A percentile compares a stretch with the other conserved stretches of the same genome.
These are phyloP conservation scores for Paelopatides confundens DNA, from an alignment of 53 echinoderm and acorn worm species.

Conservation along the genomic window DNA sequence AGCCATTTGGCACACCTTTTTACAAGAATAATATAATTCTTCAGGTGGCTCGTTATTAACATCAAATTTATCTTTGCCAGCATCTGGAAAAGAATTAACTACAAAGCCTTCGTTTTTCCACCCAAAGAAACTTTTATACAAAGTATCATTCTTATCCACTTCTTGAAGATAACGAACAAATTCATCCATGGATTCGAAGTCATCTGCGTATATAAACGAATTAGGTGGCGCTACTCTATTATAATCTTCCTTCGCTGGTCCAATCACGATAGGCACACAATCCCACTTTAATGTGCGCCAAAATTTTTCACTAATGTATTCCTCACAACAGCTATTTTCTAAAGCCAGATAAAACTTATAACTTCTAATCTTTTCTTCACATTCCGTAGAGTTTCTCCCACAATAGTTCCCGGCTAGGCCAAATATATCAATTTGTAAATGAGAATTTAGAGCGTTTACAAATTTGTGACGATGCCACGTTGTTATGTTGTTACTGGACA, in stretches of 20 bases:
- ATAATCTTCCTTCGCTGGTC: conserved; percentile 10
- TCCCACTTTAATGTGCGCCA: conserved; percentile 36
- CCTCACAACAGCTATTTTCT: conserved; percentile 44
- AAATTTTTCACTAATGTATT: conserved; percentile 42
- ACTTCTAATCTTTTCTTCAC: conserved; percentile 17
- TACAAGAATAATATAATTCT: conserved; percentile 3
- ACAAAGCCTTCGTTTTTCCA: conserved; percentile 20
- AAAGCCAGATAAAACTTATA: conserved; percentile 50
- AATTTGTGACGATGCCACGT: conserved; percentile 25
- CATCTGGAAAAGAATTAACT: not conserved
- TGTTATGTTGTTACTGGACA: conserved; percentile 36
- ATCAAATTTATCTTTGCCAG: not conserved
- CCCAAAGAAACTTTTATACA: conserved; percentile 20
- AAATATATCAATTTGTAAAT: conserved; percentile 10
- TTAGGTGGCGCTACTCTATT: conserved; percentile 19
- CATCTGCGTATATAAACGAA: conserved; percentile 34
- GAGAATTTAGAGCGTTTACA: not conserved
- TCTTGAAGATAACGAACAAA: not conserved
- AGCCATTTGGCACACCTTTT: conserved; percentile 1
- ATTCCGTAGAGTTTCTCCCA: conserved; percentile 2
- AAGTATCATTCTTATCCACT: conserved; percentile 7
- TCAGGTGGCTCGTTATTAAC: not conserved
- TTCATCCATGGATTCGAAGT: conserved; percentile 29
- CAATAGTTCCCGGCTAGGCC: not conserved
- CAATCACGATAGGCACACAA: conserved; percentile 27